Evolutionary conservation across 2,113 vertebrate genomes (phyloP).

Genomic region (Helogale parvula): DNA sequence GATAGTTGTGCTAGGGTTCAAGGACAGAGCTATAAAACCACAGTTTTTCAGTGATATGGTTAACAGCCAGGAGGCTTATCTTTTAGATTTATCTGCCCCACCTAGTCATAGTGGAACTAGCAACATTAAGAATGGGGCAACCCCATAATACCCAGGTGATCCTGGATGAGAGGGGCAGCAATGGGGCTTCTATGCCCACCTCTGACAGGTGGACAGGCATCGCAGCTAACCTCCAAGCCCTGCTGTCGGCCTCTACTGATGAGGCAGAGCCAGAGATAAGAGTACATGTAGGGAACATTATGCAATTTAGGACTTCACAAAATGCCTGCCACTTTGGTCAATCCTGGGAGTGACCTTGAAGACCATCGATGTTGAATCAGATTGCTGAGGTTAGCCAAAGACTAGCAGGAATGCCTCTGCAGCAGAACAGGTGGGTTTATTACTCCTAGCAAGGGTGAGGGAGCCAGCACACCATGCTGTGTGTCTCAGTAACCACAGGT

Average conservation of each 20-base stretch:
- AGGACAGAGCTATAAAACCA: background rate
- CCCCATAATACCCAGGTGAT: background rate
- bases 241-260: background rate
- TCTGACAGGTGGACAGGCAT: background rate
- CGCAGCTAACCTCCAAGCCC: background rate
- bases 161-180: no score
- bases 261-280: background rate
- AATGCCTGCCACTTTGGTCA: background rate
- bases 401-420: no score
- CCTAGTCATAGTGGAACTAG: background rate
- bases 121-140: background rate
- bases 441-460: background rate
- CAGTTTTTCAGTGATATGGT: background rate
- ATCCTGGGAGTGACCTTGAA: background rate
- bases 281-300: background rate
- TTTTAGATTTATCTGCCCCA: background rate
- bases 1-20: background rate
- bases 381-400: background rate
- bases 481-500: background rate
- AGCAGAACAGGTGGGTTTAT: background rate
- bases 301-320: background rate
- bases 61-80: background rate
- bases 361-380: background rate
- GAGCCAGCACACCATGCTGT: background rate
- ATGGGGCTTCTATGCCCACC: background rate